phyloP scores from a whole-genome alignment of 2,113 vertebrate genomes.

The Psilopogon haemacephalus region DNA sequence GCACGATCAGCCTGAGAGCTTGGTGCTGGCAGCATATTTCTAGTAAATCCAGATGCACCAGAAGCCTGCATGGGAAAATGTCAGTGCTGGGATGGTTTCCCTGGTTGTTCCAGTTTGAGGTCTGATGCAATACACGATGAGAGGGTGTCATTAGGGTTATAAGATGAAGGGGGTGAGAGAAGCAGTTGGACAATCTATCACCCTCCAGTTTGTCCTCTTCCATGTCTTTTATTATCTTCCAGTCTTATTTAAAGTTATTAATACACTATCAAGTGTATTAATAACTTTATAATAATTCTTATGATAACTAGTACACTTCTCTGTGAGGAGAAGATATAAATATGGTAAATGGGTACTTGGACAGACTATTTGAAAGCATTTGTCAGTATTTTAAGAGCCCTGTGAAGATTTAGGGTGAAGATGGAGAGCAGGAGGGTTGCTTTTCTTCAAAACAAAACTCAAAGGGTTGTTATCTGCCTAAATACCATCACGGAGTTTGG shows the following conservation, averaged over 20 bases:
- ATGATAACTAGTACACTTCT: background rate
- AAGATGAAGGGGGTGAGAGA: background rate
- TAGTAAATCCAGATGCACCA: background rate
- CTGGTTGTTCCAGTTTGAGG: background rate
- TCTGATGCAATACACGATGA: background rate
- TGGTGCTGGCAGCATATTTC: accelerated
- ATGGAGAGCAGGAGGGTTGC: background rate
- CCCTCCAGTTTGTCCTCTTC: background rate
- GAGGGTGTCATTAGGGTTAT: background rate
- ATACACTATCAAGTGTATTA: background rate
- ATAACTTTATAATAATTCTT: no score
- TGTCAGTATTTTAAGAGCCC: background rate
- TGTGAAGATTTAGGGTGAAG: background rate
- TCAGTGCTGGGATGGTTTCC: background rate
- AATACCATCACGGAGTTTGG: background rate
- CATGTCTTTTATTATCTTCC: background rate
- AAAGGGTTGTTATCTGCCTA: background rate
- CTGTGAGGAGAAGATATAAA: background rate
- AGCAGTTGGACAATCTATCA: background rate
- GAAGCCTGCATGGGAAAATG: background rate
- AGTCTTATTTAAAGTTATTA: background rate
- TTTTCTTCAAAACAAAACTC: background rate
- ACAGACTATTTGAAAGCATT: background rate
- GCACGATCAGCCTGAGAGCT: accelerated
- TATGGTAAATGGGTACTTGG: background rate